A percentile compares a stretch with the other conserved stretches of the same genome.
These are phyloP conservation scores for Thripadectes ignobilis DNA, from an alignment of 2,797 vertebrate genomes.

Conservation along the genomic window DNA sequence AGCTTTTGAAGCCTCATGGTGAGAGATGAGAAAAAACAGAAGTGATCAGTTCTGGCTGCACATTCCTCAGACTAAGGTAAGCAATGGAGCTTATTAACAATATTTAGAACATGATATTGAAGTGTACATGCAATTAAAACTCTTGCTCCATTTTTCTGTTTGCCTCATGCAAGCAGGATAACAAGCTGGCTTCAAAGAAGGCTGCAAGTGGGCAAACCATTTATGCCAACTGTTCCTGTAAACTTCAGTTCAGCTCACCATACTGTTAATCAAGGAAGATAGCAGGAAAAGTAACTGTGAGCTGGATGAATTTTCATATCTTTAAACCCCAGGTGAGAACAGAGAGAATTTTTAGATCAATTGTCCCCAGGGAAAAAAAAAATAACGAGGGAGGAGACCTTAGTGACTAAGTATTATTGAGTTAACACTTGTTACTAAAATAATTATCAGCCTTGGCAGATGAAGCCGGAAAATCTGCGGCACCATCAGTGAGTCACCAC, in stretches of 20 bases:
- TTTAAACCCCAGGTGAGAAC: slow-evolving; percentile 10
- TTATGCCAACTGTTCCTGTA: not conserved
- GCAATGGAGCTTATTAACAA: not conserved
- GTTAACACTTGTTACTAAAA: slow-evolving; percentile 46
- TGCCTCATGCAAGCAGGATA: not conserved
- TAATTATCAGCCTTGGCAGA: slow-evolving; percentile 38
- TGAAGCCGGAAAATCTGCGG: slow-evolving; percentile 25
- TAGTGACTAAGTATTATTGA: slow-evolving; percentile 29
- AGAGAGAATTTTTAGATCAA: not conserved
- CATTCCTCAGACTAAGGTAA: not conserved
- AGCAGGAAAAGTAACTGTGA: slow-evolving; percentile 2
- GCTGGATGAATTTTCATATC: slow-evolving; percentile 18
- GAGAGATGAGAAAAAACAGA: not conserved
- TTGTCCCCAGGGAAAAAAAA: slow-evolving; percentile 39
- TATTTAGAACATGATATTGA: not conserved
- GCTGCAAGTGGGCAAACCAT: not conserved
- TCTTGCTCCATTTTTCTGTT: not conserved
- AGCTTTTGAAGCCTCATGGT: not conserved
- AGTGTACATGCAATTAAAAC: not conserved
- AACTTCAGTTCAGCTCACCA: not conserved
- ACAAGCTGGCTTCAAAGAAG: not conserved
- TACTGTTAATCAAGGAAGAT: not conserved
- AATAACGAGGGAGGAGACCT: slow-evolving; percentile 24
- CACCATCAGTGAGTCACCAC: not conserved
- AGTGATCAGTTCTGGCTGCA: not conserved